Percentiles rank a stretch among this genome's conserved stretches.
Conservation (phyloP, 2,888 invertebrate species). For the Ametastegia equiseti region DNA sequence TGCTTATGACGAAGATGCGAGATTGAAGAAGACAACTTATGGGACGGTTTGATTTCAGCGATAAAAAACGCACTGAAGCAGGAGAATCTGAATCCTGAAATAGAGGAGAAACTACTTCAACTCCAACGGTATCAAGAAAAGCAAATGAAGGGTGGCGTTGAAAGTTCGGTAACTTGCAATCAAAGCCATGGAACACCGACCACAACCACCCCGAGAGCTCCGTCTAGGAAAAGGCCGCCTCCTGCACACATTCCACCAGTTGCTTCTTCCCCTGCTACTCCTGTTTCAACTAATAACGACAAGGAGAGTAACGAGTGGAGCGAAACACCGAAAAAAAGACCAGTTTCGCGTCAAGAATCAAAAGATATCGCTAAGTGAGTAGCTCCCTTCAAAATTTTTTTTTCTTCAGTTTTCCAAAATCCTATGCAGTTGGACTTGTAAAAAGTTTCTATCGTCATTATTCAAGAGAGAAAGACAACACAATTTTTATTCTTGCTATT, state of each 20-base stretch:
- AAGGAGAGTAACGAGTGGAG: conserved; percentile 65
- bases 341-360: conserved; percentile 65
- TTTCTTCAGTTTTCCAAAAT: too few species aligned
- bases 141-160: conserved; percentile 80
- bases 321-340: conserved; percentile 69
- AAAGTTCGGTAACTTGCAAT: conserved; percentile 68
- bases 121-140: conserved; percentile 91
- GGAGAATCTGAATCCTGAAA: conserved; percentile 94
- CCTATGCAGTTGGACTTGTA: too few species aligned
- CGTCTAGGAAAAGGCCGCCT: conserved; percentile 79
- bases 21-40: conserved; percentile 29
- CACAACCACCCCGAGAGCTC: conserved; percentile 75
- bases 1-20: background rate
- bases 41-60: conserved; percentile 79
- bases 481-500: background rate
- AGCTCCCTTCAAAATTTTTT: background rate
- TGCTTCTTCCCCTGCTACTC: conserved; percentile 55
- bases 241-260: conserved; percentile 72
- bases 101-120: conserved; percentile 93
- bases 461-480: too few species aligned
- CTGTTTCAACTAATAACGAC: conserved; percentile 53
- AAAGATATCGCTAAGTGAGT: conserved; percentile 66
- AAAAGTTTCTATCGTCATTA: too few species aligned
- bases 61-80: conserved; percentile 95
- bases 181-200: conserved; percentile 66